Evolutionary conservation across 2,888 invertebrate species (phyloP).

Genomic region (Agrilus cyanescens): DNA sequence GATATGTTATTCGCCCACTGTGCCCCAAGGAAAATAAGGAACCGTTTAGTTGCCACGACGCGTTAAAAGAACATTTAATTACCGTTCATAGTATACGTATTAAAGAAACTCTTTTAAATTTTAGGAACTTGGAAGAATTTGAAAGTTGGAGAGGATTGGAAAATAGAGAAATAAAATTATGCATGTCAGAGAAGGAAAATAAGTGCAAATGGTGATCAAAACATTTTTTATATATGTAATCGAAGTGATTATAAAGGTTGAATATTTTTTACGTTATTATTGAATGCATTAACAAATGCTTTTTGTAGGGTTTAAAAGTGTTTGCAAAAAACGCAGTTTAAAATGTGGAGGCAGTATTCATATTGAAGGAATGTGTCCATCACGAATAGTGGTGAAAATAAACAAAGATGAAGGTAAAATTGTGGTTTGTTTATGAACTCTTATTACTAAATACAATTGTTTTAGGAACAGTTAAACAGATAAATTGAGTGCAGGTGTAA

Average conservation of each 20-base stretch:
- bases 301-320: slow-evolving; percentile 5
- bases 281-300: background rate
- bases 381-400: slow-evolving; percentile 8
- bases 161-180: slow-evolving; percentile 8
- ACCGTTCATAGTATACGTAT: slow-evolving; percentile 5
- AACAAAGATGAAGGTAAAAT: slow-evolving; percentile 1
- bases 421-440: background rate
- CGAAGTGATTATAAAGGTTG: slow-evolving; percentile 9
- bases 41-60: slow-evolving; percentile 1
- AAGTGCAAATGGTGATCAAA: slow-evolving; percentile 1
- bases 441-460: slow-evolving; percentile 2
- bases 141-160: slow-evolving; percentile 4
- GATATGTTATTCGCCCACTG: slow-evolving; percentile 2
- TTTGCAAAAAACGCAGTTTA: slow-evolving; percentile 4
- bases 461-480: slow-evolving; percentile 9
- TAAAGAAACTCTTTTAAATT: slow-evolving; percentile 7
- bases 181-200: background rate
- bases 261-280: background rate
- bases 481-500: no score
- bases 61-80: slow-evolving; percentile 4
- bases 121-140: slow-evolving; percentile 7
- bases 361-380: slow-evolving; percentile 8
- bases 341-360: slow-evolving; percentile 10
- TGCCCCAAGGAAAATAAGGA: slow-evolving; percentile 2
- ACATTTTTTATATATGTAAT: slow-evolving; percentile 9